A percentile compares a stretch with the other conserved stretches of the same genome.
phyloP scores from a whole-genome alignment of 2,113 vertebrate species.

The Ageneiosus marmoratus region DNA sequence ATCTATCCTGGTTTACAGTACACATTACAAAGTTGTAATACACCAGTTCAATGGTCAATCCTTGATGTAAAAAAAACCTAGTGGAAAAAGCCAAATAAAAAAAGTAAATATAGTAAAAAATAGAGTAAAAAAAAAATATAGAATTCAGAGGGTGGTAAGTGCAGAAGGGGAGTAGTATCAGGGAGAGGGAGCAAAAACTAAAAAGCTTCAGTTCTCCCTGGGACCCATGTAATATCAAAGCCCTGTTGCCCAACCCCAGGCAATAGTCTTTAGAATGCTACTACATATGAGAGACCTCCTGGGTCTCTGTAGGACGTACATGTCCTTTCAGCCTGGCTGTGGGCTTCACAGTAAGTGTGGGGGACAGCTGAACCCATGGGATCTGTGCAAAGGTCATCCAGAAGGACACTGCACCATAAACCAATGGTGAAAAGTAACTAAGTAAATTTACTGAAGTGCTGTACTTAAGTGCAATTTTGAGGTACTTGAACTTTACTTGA shows the following conservation, averaged over 20 bases:
- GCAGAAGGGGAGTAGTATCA: constrained; percentile 60
- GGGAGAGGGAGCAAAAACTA: constrained; percentile 59
- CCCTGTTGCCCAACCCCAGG: constrained; percentile 70
- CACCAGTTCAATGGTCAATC: background rate
- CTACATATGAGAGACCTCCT: constrained; percentile 76
- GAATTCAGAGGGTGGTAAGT: constrained; percentile 60
- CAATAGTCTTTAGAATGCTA: constrained; percentile 67
- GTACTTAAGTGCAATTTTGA: too few relatives aligned
- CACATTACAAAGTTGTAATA: background rate
- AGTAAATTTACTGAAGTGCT: too few relatives aligned
- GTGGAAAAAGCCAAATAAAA: background rate
- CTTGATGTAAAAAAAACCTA: background rate
- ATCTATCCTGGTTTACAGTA: background rate
- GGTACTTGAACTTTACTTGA: too few relatives aligned
- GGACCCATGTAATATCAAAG: constrained; percentile 79
- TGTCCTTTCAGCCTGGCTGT: constrained; percentile 62
- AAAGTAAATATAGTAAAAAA: background rate
- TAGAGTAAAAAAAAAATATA: constrained; percentile 44
- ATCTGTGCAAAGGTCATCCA: constrained; percentile 52
- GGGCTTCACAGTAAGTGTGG: constrained; percentile 59
- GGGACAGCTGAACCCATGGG: constrained; percentile 53
- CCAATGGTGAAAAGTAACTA: too few relatives aligned
- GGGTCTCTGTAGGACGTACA: constrained; percentile 71
- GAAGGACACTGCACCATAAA: background rate
- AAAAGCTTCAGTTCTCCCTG: constrained; percentile 68